Percentiles rank a stretch among this genome's conserved stretches.
Conservation (phyloP, 2,113 vertebrate species). For the Sinocyclocheilus rhinocerous region DNA sequence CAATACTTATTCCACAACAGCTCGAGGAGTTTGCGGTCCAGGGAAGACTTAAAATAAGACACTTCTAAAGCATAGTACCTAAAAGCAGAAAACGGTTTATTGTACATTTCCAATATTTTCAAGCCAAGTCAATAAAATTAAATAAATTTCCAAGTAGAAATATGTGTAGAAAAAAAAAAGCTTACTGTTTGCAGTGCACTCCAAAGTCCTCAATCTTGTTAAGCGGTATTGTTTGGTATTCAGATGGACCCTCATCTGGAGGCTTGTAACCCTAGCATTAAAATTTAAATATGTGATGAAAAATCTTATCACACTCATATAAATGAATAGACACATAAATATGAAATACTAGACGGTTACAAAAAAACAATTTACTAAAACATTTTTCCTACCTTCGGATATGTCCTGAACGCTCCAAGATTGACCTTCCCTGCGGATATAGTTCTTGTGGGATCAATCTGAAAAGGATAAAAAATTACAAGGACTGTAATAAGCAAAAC, state of each 20-base stretch:
- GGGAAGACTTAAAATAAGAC: slow-evolving; percentile 97
- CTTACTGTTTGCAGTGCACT: slow-evolving; percentile 99
- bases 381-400: slow-evolving; percentile 86
- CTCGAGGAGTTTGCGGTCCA: slow-evolving; percentile 96
- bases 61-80: slow-evolving; percentile 99
- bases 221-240: slow-evolving; percentile 97
- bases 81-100: background rate
- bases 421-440: slow-evolving; percentile 99
- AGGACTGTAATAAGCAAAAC: background rate
- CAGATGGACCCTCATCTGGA: slow-evolving; percentile 97
- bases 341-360: background rate
- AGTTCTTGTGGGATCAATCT: slow-evolving; percentile 98
- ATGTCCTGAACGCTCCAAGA: slow-evolving; percentile 97
- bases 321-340: slow-evolving; percentile 12
- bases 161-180: slow-evolving; percentile 40
- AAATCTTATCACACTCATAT: background rate
- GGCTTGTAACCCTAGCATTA: slow-evolving; percentile 90
- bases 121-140: background rate
- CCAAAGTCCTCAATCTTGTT: slow-evolving; percentile 99
- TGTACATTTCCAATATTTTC: background rate
- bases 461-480: slow-evolving; percentile 45
- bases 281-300: background rate
- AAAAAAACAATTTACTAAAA: background rate
- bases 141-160: slow-evolving; percentile 5
- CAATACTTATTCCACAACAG: slow-evolving; percentile 99